Evolutionary conservation across 2,888 invertebrate species (phyloP), one percentile per base, ranked within the genome.

Genomic region (Napeogenes sylphis): DNA sequence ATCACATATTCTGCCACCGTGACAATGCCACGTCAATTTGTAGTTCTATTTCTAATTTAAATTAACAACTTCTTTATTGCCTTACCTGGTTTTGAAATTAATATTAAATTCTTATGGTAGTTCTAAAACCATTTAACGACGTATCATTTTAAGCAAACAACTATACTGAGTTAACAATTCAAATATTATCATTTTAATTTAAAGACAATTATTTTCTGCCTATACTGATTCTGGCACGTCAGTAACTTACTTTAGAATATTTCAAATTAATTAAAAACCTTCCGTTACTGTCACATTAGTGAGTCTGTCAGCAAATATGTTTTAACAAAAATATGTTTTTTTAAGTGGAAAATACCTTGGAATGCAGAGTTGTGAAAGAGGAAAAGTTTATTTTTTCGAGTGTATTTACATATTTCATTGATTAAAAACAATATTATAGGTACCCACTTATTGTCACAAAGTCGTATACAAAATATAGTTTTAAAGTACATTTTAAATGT

Each of bases 1-100:
- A 83, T 85, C 83, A 72, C 70, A 59, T 62, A 55, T 55, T 64
- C 62, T 80, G 77, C 71, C 73, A 78, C 67, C 60, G 59, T 78
- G 79, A 80, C 76, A 68, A 68, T 71, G 61, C 0, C 10, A 3
- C 63, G 56, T 55, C 62, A 63, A 38, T n/a, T 35, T 1, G 51
- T 64, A 62, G 62, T 63, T 65, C 63, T 47, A 59, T 63, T 77
- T 76, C 72, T 70, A 71, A 79, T 76, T 77, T 76, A 70, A 74
- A 65, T 14, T 58, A n/a, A 58, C 38, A 46, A 61, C 54, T 63
- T 55, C 35, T 56, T 55, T 45, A 4, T 38, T 14, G 5, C 6
- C 3, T 75, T 35, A 70, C 30, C 45, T 51, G 13, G 13, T 13
- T 12, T 13, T 45, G 30, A 2, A 32, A 61, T 59, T 21, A 21